A percentile compares a stretch with the other conserved stretches of the same genome.
phyloP scores from a whole-genome alignment of 2,113 vertebrate species.

The Fulica atra region DNA sequence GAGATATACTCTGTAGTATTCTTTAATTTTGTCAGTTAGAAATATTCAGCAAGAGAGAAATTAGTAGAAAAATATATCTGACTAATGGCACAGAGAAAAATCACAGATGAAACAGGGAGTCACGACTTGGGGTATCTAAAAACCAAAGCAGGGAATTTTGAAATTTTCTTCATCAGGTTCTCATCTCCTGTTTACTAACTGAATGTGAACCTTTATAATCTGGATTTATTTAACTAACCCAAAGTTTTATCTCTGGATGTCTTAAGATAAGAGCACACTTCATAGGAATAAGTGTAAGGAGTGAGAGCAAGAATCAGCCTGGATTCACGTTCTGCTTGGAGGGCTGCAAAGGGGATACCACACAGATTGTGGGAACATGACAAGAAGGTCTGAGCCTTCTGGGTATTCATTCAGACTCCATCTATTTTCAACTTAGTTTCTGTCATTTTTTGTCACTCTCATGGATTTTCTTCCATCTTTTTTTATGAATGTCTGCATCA shows the following conservation, averaged over 20 bases:
- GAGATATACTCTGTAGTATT: background rate
- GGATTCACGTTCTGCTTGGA: background rate
- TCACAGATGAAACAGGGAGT: rapidly evolving
- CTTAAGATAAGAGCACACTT: background rate
- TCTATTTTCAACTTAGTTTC: background rate
- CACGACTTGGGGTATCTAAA: background rate
- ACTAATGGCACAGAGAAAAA: background rate
- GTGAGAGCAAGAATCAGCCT: rapidly evolving
- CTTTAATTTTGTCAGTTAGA: background rate
- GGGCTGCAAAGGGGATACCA: background rate
- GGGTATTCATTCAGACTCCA: background rate
- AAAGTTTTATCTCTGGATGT: background rate
- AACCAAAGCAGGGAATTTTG: background rate
- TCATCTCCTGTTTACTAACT: background rate
- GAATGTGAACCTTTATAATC: background rate
- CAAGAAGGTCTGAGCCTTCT: background rate
- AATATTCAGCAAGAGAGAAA: background rate
- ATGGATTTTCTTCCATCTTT: background rate
- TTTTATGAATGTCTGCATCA: background rate
- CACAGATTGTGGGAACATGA: background rate
- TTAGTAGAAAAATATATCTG: background rate
- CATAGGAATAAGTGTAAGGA: rapidly evolving
- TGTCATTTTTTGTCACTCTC: background rate
- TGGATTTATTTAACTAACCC: background rate
- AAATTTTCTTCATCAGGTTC: background rate